Base-by-base conservation (phyloP, 1,140 invertebrate species). In the Dendrolimus kikuchii region DNA sequence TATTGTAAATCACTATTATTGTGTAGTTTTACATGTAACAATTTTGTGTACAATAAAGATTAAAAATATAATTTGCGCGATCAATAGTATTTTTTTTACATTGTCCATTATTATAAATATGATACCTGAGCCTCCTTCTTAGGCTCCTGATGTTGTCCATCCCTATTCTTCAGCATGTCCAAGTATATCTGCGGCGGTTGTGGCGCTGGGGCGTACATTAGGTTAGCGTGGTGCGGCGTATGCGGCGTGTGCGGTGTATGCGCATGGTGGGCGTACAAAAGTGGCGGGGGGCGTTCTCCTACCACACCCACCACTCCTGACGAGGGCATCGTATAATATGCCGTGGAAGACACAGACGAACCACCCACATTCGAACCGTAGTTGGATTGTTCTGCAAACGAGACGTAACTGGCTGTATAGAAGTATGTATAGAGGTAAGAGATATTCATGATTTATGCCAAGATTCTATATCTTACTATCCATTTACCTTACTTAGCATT, bases 261-360 rank as follows among this genome's bases (percentile, higher is more conserved):
- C 6, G 70, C 79, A 61, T 86, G 81, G 60, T 87, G 84, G 5
- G 77, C 71, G 63, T 85, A 87, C 54, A 85, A 50, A 39, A 88
- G 53, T 0, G 82, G 77, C 0, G 81, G 77, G 6, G 81, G 74
- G 0, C 82, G 66, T 55, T 86, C 81, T 2, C 64, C 64, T 38
- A 80, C 77, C 46, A 75, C 74, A 38, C 58, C 75, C 76, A 6
- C 82, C 81, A 4, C 72, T 68, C 75, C 76, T 6, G 80, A 80
- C 5, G 76, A 68, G 0, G 74, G 77, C 75, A 86, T 81, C 8
- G 77, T 69, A 68, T 88, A 88, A 60, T 80, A 81, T 37, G 60
- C 67, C 4, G 62, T 56, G 2, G 43, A 45, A 3, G 43, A 45
- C 43, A 45, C 2, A 0, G 74, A 65, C 0, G 72, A 73, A 8